These are phyloP conservation scores for Dolichallabes microphthalmus DNA, from an alignment of 2,113 vertebrate species.

Conservation along the genomic window DNA sequence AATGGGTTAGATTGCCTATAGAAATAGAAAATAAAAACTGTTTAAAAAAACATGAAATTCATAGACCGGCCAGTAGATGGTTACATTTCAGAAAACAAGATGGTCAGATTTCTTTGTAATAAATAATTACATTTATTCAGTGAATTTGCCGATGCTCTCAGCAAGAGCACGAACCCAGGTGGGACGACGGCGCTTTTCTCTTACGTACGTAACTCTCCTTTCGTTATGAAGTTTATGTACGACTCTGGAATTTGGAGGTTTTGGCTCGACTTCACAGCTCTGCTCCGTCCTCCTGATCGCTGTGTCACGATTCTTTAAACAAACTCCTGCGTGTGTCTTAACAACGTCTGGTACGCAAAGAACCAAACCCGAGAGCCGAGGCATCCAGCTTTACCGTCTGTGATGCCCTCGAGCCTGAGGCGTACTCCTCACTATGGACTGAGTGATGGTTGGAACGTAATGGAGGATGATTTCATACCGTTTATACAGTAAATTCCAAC, in stretches of 20 bases:
- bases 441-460: background rate
- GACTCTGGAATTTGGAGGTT: background rate
- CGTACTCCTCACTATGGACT: background rate
- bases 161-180: background rate
- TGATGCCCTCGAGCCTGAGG: background rate
- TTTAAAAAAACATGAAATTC: background rate
- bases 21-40: background rate
- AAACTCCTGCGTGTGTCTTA: background rate
- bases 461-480: background rate
- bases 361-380: background rate
- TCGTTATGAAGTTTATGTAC: too few relatives aligned
- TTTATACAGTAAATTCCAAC: constrained; percentile 2
- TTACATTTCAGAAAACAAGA: too few relatives aligned
- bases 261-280: background rate
- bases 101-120: too few relatives aligned
- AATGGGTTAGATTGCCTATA: background rate
- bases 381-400: background rate
- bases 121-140: too few relatives aligned
- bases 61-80: too few relatives aligned
- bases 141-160: background rate
- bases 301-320: background rate
- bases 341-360: background rate
- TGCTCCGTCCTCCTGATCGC: background rate
- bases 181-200: background rate
- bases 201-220: background rate